Conservation (phyloP, 2,888 invertebrate species). For the Antheraea yamamai region DNA sequence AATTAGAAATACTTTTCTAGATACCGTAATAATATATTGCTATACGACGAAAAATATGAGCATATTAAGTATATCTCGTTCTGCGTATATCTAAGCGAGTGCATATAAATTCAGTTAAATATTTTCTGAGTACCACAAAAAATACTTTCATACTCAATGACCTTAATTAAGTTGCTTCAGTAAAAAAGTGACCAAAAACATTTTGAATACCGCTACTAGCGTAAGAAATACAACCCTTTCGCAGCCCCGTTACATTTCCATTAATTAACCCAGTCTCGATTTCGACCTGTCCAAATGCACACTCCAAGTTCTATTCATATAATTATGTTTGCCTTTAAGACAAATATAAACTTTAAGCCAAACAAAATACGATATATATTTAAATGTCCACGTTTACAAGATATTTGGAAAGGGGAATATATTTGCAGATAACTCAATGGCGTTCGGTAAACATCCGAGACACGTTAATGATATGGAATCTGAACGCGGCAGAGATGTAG, state of each 20-base stretch:
- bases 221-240: slow-evolving; percentile 37
- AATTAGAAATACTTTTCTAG: too few relatives aligned
- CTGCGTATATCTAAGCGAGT: neutral
- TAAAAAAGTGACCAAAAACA: slow-evolving; percentile 3
- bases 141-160: neutral
- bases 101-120: neutral
- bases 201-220: slow-evolving; percentile 29
- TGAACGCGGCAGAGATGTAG: slow-evolving; percentile 1
- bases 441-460: slow-evolving; percentile 33
- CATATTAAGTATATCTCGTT: neutral
- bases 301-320: slow-evolving; percentile 19
- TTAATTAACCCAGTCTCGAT: slow-evolving; percentile 36
- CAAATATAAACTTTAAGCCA: neutral
- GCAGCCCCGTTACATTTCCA: slow-evolving; percentile 34
- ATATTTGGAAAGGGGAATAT: slow-evolving; percentile 22
- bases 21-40: too few relatives aligned
- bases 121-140: neutral
- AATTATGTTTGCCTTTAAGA: neutral
- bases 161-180: neutral
- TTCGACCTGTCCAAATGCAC: slow-evolving; percentile 30
- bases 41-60: too few relatives aligned
- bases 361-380: neutral
- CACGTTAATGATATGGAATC: slow-evolving; percentile 32
- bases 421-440: slow-evolving; percentile 37
- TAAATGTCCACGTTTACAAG: neutral